phyloP scores from a whole-genome alignment of 2,113 vertebrate genomes.

The Apaloderma vittatum region DNA sequence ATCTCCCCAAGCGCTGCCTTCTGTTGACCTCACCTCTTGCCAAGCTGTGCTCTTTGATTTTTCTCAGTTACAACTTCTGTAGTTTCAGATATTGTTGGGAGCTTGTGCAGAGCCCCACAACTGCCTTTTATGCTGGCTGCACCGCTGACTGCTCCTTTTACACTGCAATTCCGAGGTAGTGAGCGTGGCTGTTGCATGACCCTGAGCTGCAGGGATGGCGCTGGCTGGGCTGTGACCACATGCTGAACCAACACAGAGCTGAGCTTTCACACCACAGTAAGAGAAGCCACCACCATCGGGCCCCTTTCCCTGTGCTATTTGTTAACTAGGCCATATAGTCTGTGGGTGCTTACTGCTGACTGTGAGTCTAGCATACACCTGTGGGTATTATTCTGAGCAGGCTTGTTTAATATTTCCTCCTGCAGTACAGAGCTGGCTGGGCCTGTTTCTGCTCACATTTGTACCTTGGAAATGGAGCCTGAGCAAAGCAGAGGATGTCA shows the following conservation, averaged over 20 bases:
- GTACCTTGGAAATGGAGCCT: background rate
- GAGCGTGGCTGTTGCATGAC: background rate
- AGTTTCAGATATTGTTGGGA: rapidly evolving
- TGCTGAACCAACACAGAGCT: background rate
- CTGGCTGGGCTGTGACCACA: background rate
- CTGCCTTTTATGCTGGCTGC: background rate
- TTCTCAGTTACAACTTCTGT: background rate
- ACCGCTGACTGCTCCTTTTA: background rate
- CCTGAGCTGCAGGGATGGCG: background rate
- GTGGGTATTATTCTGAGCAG: no score
- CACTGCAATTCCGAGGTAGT: no score
- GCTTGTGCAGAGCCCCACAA: rapidly evolving
- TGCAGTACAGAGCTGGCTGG: background rate
- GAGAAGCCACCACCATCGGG: rapidly evolving
- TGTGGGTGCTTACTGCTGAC: rapidly evolving
- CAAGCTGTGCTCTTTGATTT: rapidly evolving
- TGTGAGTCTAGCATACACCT: rapidly evolving
- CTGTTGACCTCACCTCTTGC: background rate
- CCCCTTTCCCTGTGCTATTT: rapidly evolving
- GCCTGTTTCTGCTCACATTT: background rate
- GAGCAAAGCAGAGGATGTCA: background rate
- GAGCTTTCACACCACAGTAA: background rate
- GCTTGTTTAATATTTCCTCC: background rate
- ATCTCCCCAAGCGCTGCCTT: background rate
- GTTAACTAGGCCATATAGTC: rapidly evolving